Base-by-base conservation (phyloP, 2,797 vertebrate genomes). In the Triplophysa yarkandensis region DNA sequence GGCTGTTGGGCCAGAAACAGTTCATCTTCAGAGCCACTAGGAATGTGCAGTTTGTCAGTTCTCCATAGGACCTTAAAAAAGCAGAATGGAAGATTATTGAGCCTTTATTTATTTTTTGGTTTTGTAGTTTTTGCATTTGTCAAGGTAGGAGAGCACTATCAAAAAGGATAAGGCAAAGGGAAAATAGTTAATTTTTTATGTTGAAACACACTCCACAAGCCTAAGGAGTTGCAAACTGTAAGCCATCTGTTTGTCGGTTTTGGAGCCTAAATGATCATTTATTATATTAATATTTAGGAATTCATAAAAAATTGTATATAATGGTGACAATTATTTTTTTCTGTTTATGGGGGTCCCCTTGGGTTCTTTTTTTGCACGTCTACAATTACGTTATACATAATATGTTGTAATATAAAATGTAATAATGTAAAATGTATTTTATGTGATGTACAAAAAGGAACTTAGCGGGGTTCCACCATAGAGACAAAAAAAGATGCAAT, bases 1-100 rank as follows among this genome's bases (percentile, higher is more conserved):
- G 85, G 0, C 82, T 83, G 81, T 95, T 98, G 50, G 97, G 97
- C 97, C 97, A 99, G 90, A 88, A 96, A 86, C 96, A 98, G 66
- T 87, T 85, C 83, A 96, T 88, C 69, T 87, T 89, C 13, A 75
- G 19, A 0, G 95, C 95, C 68, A 95, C 86, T 3, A 92, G 80
- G 55, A 7, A 85, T 0, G 97, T 98, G 91, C 97, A 99, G 89
- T 96, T 95, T 0, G 94, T 95, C 74, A 98, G 91, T 71, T 94
- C 93, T 0, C 87, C 80, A 0, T 98, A 99, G 27, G 90, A 90
- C 79, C 97, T 99, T 10, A 77, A 83, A 70, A 61, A 19, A 70
- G 27, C 16, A 11, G 71, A 13, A 84, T 30, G 21, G 4, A 11
- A 39, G n/a, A 74, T 52, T 21, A 67, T n/a, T n/a, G n/a, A n/a